phyloP scores from a whole-genome alignment of 1,140 invertebrate genomes.

The Berghia stephanieae region DNA sequence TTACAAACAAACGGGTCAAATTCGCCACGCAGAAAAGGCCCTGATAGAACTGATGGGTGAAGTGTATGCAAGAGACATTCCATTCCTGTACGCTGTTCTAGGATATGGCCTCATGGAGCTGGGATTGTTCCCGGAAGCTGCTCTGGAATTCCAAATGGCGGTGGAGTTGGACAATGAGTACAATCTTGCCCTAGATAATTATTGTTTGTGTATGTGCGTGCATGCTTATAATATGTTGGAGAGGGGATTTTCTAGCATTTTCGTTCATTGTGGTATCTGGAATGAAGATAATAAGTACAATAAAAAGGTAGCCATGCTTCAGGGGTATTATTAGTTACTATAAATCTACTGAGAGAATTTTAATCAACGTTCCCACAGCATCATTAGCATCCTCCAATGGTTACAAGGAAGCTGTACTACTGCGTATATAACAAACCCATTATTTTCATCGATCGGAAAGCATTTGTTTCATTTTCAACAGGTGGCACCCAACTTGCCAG shows the following conservation, averaged over 20 bases:
- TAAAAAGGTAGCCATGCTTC: slow-evolving; percentile 29
- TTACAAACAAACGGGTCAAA: slow-evolving; percentile 47
- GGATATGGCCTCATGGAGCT: slow-evolving; percentile 62
- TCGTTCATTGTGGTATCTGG: slow-evolving; percentile 37
- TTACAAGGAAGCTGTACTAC: too few species aligned
- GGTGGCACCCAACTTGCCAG: too few species aligned
- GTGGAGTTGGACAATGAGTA: slow-evolving; percentile 53
- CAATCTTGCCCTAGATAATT: slow-evolving; percentile 57
- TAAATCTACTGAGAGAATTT: too few species aligned
- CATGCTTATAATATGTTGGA: slow-evolving; percentile 33
- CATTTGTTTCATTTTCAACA: too few species aligned
- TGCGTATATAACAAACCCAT: too few species aligned
- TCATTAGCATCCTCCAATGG: too few species aligned
- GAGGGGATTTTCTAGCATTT: slow-evolving; percentile 37
- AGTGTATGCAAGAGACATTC: slow-evolving; percentile 51
- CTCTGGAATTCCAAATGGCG: slow-evolving; percentile 51
- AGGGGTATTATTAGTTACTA: slow-evolving; percentile 9
- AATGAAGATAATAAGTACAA: slow-evolving; percentile 37
- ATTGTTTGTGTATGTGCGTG: slow-evolving; percentile 55
- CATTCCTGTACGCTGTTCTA: slow-evolving; percentile 55
- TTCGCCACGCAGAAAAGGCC: slow-evolving; percentile 47
- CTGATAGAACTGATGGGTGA: slow-evolving; percentile 54
- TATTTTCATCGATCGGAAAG: too few species aligned
- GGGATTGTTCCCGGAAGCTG: slow-evolving; percentile 55
- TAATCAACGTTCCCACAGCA: too few species aligned